Evolutionary conservation across 2,113 vertebrate species (phyloP).

Genomic region (Sclerurus mexicanus): DNA sequence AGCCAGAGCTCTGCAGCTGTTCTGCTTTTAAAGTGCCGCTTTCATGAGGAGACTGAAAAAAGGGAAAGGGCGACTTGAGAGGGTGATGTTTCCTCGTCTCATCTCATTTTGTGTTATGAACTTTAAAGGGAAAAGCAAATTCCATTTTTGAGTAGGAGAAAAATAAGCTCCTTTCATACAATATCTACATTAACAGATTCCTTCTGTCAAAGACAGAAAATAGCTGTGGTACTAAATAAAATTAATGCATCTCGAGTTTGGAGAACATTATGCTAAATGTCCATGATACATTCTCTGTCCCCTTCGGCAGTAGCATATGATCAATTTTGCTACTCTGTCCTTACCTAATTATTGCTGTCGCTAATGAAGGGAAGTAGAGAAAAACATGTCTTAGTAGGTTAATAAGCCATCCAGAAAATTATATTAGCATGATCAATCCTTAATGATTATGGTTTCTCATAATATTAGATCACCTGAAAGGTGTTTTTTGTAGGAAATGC

Average conservation of each 20-base stretch:
- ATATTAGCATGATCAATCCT: slow-evolving; percentile 71
- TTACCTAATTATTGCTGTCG: slow-evolving; percentile 69
- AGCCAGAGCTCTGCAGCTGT: not conserved
- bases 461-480: slow-evolving; percentile 71
- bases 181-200: not conserved
- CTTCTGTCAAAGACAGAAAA: slow-evolving; percentile 36
- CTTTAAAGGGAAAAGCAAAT: not conserved
- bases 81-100: not conserved
- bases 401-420: slow-evolving; percentile 78
- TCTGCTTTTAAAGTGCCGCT: not conserved
- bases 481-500: slow-evolving; percentile 18
- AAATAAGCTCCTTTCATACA: slow-evolving; percentile 2
- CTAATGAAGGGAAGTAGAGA: slow-evolving; percentile 74
- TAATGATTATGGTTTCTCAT: slow-evolving; percentile 72
- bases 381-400: slow-evolving; percentile 73
- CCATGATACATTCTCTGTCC: slow-evolving; percentile 32
- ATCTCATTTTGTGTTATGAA: not conserved
- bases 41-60: not conserved
- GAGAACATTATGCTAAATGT: slow-evolving; percentile 43
- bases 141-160: not conserved
- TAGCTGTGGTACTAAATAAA: slow-evolving; percentile 1
- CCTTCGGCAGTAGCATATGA: slow-evolving; percentile 54
- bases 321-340: slow-evolving; percentile 64
- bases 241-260: slow-evolving; percentile 16
- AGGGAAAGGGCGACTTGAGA: not conserved